These are phyloP conservation scores for Zelostemma sp. DNA, from an alignment of 1,140 invertebrate genomes.

Conservation along the genomic window DNA sequence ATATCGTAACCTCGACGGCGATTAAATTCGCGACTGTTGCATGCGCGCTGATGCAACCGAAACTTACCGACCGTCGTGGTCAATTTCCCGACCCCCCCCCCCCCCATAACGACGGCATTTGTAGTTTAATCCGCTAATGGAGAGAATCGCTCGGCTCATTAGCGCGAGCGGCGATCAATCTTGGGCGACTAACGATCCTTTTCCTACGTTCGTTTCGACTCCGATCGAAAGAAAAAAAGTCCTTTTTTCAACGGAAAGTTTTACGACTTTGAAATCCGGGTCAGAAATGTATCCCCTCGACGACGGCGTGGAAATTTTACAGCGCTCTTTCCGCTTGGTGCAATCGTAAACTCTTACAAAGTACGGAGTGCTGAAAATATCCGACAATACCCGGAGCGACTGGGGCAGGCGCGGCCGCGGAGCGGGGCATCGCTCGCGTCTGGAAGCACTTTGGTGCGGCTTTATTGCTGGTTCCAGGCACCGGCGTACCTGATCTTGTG, in stretches of 20 bases:
- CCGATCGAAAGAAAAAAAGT: too few relatives aligned
- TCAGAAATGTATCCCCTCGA: slow-evolving; percentile 47
- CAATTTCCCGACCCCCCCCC: slow-evolving; percentile 41
- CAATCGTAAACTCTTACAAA: slow-evolving; percentile 47
- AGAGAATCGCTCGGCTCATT: slow-evolving; percentile 58
- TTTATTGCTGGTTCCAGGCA: slow-evolving; percentile 65
- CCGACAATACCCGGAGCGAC: slow-evolving; percentile 48
- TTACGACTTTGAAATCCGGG: slow-evolving; percentile 30
- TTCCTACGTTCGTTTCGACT: too few relatives aligned
- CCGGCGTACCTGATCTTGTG: slow-evolving; percentile 65
- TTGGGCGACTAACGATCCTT: slow-evolving; percentile 30
- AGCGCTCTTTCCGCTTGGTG: slow-evolving; percentile 28
- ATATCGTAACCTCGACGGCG: slow-evolving; percentile 40
- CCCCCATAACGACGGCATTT: slow-evolving; percentile 31
- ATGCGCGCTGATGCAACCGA: slow-evolving; percentile 39
- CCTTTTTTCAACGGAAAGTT: slow-evolving; percentile 20
- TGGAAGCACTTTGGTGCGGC: slow-evolving; percentile 52
- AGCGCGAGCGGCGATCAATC: slow-evolving; percentile 43
- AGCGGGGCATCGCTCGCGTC: slow-evolving; percentile 44
- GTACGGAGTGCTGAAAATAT: slow-evolving; percentile 46
- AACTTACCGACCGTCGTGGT: slow-evolving; percentile 31
- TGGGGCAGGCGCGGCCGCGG: slow-evolving; percentile 48
- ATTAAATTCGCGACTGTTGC: slow-evolving; percentile 47
- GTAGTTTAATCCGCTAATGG: slow-evolving; percentile 60
- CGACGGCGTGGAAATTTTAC: slow-evolving; percentile 39